These are phyloP conservation scores for Isurus oxyrinchus DNA, from an alignment of 2,113 vertebrate species.

Conservation along the genomic window DNA sequence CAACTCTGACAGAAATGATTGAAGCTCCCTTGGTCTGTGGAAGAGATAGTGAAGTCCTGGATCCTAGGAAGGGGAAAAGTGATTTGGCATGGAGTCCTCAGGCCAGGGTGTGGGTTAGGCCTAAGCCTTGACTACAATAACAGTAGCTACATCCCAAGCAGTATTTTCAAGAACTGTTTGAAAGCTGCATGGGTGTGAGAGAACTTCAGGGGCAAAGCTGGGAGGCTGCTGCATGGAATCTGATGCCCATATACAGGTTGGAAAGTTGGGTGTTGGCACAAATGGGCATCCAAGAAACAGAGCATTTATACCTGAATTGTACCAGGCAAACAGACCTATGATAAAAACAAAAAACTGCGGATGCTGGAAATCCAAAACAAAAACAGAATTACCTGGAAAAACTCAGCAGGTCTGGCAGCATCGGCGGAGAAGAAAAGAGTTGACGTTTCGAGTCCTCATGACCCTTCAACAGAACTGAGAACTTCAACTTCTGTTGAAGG, in stretches of 20 bases:
- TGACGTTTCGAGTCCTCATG: too few relatives aligned
- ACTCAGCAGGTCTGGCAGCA: too few relatives aligned
- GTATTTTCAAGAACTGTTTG: background rate
- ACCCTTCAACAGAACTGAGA: too few relatives aligned
- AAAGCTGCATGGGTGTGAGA: background rate
- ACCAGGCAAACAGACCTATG: background rate
- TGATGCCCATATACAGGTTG: background rate
- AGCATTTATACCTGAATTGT: background rate
- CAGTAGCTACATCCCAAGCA: background rate
- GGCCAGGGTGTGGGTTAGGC: background rate
- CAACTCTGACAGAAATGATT: background rate
- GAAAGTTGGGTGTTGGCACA: background rate
- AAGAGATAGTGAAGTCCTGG: background rate
- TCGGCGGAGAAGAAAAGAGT: too few relatives aligned
- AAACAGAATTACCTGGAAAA: too few relatives aligned
- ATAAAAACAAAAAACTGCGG: too few relatives aligned
- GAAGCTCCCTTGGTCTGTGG: too few relatives aligned
- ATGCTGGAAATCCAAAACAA: too few relatives aligned
- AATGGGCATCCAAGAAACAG: background rate
- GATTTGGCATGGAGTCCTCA: background rate
- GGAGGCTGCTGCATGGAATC: background rate
- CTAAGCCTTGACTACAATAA: background rate
- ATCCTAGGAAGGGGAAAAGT: background rate
- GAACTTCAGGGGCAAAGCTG: background rate
- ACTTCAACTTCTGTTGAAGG: too few relatives aligned